Percentiles rank a stretch among this genome's conserved stretches.
Conservation (phyloP, 2,797 vertebrate genomes). For the Helostoma temminkii region DNA sequence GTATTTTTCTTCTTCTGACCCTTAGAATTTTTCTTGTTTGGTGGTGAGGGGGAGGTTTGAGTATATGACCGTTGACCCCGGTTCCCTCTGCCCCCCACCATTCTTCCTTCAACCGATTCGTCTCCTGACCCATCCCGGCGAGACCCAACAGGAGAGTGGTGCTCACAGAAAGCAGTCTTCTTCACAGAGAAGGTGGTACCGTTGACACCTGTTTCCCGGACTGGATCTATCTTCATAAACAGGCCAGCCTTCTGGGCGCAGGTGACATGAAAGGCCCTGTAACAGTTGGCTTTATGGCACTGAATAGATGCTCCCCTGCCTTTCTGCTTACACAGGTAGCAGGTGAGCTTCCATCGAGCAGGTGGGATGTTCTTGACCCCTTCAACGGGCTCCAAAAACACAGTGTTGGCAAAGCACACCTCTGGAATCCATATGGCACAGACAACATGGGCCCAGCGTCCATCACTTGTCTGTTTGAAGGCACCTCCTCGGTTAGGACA, state of each 20-base stretch:
- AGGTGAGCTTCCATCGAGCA: conserved; percentile 97
- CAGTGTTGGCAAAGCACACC: conserved; percentile 98
- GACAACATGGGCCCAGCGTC: conserved; percentile 98
- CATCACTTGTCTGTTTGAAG: conserved; percentile 98
- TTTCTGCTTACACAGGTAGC: conserved; percentile 97
- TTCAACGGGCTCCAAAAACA: conserved; percentile 97
- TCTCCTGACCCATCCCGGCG: conserved; percentile 79
- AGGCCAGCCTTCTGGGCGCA: conserved; percentile 95
- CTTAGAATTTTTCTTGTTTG: conserved; percentile 86
- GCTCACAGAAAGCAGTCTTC: conserved; percentile 96
- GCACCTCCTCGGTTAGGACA: conserved; percentile 98
- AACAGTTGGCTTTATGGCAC: conserved; percentile 99
- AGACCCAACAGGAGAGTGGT: conserved; percentile 89
- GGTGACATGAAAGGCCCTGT: conserved; percentile 97
- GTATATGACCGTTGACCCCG: conserved; percentile 85
- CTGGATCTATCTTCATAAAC: conserved; percentile 99
- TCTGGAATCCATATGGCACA: conserved; percentile 99
- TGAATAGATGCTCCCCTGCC: conserved; percentile 96
- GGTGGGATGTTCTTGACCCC: conserved; percentile 96
- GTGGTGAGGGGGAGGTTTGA: conserved; percentile 77
- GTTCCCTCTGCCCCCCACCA: conserved; percentile 82
- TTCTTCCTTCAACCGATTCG: conserved; percentile 84
- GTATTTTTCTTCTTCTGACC: conserved; percentile 86
- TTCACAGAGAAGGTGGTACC: conserved; percentile 97
- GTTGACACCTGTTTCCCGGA: conserved; percentile 92